Conservation (phyloP, 2,113 vertebrate genomes). For the Anolis carolinensis region DNA sequence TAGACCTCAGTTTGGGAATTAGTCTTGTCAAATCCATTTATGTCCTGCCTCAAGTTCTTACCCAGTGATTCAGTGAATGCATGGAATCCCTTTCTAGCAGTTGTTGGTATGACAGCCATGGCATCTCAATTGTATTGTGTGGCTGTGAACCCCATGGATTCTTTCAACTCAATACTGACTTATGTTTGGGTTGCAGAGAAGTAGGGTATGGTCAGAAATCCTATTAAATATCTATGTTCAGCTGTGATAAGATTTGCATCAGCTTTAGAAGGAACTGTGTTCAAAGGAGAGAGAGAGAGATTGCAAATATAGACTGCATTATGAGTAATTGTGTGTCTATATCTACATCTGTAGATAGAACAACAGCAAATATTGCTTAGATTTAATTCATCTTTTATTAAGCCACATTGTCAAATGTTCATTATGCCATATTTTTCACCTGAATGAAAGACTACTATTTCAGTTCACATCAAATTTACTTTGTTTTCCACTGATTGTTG, state of each 20-base stretch:
- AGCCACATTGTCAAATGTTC: neutral
- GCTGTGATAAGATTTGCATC: neutral
- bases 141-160: neutral
- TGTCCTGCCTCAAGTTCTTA: neutral
- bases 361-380: neutral
- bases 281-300: too few relatives aligned
- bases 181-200: neutral
- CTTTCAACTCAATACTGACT: neutral
- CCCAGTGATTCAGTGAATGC: neutral
- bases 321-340: neutral
- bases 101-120: neutral
- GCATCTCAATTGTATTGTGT: neutral
- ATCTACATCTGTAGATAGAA: neutral
- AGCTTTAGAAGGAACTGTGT: neutral
- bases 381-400: neutral
- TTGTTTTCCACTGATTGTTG: neutral
- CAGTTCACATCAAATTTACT: neutral
- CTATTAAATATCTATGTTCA: neutral
- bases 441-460: neutral
- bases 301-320: neutral
- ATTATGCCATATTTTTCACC: neutral
- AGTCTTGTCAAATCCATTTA: conserved; percentile 12
- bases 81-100: conserved; percentile 1
- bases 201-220: neutral
- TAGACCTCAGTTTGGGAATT: neutral